Base-by-base conservation (phyloP, 1,140 invertebrate species). In the Scaptodrosophila lebanonensis region DNA sequence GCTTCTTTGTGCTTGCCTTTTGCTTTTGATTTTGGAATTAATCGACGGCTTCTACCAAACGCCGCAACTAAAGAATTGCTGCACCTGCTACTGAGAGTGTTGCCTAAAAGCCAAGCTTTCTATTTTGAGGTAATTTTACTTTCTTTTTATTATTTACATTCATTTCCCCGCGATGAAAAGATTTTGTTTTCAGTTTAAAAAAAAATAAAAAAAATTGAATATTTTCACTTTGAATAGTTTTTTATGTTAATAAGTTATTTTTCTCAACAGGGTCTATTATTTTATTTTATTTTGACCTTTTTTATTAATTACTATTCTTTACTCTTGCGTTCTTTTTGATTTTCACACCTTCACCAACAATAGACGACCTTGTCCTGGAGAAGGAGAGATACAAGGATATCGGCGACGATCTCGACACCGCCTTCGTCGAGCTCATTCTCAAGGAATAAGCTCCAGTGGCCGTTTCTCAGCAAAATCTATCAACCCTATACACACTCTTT, bases 321-420 rank as follows among this genome's bases (percentile, higher is more conserved):
- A 35, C 32, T 68, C n/a, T 58, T 71, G 38, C 53, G 53, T 71
- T 70, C 52, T 65, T 44, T 73, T 77, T 67, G 63, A 56, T 84
- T 77, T 75, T 36, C 20, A 16, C 6, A 36, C 30, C 38, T 77
- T 79, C 72, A 44, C 45, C 25, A 2, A 12, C 13, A 93, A 73
- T 93, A 99, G 98, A 99, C 93, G 98, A 99, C 89, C 92, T 99
- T 89, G 95, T 99, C 85, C 93, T 93, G 86, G 97, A 99, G 89
- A 99, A 99, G 92, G 97, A 99, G 90, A 97, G 97, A 88, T 99
- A 98, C 95, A 99, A 99, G 91, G 93, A 95, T 88, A 98, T 99
- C 89, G 97, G 96, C 88, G 98, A 99, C 91, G 98, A 99, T 89
- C 91, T 99, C 91, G 98, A 99, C 90, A 93, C 93, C 86, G 98